phyloP scores from a whole-genome alignment of 2,113 vertebrate species.

The Leuciscus idus region DNA sequence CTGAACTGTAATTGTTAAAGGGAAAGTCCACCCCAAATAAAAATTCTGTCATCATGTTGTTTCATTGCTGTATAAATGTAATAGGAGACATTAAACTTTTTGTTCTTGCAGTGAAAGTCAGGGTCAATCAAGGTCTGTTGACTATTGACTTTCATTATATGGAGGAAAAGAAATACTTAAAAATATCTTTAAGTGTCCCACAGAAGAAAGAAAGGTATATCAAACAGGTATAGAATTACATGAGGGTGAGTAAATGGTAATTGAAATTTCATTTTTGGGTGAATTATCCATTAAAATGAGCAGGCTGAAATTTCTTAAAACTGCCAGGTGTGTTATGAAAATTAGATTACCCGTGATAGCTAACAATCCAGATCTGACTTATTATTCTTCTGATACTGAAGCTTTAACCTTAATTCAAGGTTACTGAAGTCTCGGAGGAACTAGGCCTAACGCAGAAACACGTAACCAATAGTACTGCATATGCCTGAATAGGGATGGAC shows the following conservation, averaged over 20 bases:
- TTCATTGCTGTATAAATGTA: neutral
- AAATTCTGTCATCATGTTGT: neutral
- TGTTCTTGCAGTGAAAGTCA: neutral
- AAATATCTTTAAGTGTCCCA: neutral
- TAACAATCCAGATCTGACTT: neutral
- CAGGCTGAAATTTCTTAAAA: neutral
- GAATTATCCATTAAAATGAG: neutral
- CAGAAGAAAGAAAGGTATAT: neutral
- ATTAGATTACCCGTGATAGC: neutral
- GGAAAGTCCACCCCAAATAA: neutral
- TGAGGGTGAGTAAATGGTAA: neutral
- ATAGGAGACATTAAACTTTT: neutral
- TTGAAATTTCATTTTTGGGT: neutral
- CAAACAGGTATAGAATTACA: neutral
- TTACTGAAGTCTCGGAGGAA: neutral
- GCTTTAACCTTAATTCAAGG: conserved; percentile 22
- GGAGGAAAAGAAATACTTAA: neutral
- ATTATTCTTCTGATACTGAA: neutral
- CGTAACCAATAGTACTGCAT: neutral
- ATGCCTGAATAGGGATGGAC: neutral
- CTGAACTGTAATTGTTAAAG: neutral
- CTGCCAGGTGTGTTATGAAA: neutral
- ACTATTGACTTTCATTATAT: neutral
- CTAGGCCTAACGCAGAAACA: neutral
- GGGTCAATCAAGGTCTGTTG: neutral